Evolutionary conservation across 2,888 invertebrate species (phyloP), one percentile per base, ranked within the genome.

Genomic region (Troglohyphantes excavatus): DNA sequence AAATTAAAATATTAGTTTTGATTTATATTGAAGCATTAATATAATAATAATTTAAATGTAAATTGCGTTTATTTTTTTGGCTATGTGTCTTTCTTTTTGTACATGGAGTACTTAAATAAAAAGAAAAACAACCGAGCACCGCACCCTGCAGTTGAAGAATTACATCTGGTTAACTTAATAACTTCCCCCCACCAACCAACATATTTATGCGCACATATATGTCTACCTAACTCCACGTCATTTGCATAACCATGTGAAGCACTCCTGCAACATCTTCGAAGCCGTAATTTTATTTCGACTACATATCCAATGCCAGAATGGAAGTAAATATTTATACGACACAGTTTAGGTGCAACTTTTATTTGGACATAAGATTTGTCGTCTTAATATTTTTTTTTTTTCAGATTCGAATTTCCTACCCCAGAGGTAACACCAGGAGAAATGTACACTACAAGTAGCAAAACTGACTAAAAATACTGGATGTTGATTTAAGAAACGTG

Each of bases 331-430:
- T 84, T 84, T 84, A 84, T 84, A 75, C 84, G 75, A 67, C 67
- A 75, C 67, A 67, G 84, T 75, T 76, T 82, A 70, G 67, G 75
- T 75, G 53, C 84, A 70, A 84, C 67, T 53, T 53, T 84, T 84
- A 84, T 84, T 84, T 68, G 84, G 84, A 75, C 75, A 75, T 84
- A 84, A 75, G 84, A 84, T 84, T 75, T 82, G 82, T 82, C 70
- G 67, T 73, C 73, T 72, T 65, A 53, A 61, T 53, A 75, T 53
- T 65, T 27, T 61, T 61, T 76, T 61, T 78, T 78, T 65, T 27
- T 27, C 6, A 29, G 21, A 39, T 39, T 26, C 53, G 27, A 83
- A 83, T 73, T 43, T 75, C 43, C 46, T 26, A 43, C 79, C 78
- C 67, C 26, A 26, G 21, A 46, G 79, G 78, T 72, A 84, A 63